These are phyloP conservation scores for Lissonota sp. DNA, from an alignment of 2,888 invertebrate genomes.

Conservation along the genomic window DNA sequence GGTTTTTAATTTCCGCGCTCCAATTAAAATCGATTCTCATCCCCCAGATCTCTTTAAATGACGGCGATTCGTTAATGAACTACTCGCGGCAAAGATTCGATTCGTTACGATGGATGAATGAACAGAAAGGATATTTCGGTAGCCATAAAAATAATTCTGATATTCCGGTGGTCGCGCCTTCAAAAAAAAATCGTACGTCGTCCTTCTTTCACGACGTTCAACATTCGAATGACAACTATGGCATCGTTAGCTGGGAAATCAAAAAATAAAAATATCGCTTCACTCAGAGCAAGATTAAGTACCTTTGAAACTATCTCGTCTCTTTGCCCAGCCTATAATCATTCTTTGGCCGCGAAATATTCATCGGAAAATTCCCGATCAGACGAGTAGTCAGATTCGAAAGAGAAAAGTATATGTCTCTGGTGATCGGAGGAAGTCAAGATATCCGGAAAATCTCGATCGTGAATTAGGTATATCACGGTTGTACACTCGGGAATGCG, in stretches of 20 bases:
- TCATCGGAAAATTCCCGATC: no score
- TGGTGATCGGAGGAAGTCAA: background rate
- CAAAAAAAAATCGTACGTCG: no score
- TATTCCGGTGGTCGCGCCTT: no score
- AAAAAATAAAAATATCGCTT: no score
- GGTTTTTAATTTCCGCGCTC: background rate
- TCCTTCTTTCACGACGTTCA: no score
- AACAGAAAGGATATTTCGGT: no score
- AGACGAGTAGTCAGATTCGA: background rate
- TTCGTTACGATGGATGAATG: background rate
- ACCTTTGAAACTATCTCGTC: background rate
- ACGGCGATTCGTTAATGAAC: conserved; percentile 22
- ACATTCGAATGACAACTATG: no score
- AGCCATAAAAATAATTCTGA: no score
- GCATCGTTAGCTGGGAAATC: no score
- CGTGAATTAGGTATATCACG: conserved; percentile 45
- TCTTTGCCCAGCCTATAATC: background rate
- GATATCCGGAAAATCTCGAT: conserved; percentile 53
- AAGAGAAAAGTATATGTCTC: background rate
- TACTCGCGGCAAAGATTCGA: background rate
- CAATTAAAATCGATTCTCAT: conserved; percentile 24
- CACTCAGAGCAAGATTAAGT: no score
- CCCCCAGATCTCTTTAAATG: conserved; percentile 2
- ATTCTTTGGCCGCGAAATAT: background rate
- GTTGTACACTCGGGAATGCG: conserved; percentile 59